Evolutionary conservation across 2,888 invertebrate genomes (phyloP), one percentile per base, ranked within the genome.

Genomic region (Meta bourneti): DNA sequence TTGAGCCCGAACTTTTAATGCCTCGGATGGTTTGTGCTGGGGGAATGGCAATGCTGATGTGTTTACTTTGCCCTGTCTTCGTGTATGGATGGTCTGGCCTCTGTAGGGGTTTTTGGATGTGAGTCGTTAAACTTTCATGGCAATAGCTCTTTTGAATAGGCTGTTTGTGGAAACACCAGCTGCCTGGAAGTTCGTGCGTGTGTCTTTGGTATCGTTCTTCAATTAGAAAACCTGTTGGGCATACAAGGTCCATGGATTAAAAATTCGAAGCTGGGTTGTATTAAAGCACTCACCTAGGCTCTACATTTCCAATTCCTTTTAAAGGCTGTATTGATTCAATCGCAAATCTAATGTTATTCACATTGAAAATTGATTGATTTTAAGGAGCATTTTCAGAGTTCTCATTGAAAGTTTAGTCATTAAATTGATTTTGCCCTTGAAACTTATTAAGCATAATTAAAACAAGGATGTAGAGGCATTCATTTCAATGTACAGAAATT

Each of bases 1-100:
- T 79, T 79, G 87, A 77, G 79, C 8, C 13, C 71, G 7, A 71
- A 71, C 79, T 86, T 78, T 87, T 87, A 78, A 80, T 79, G 79
- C 71, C 71, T 52, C 11, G 49, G 34, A 70, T 34, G 72, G 79
- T 87, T 87, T 87, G 79, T 79, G 77, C 71, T 61, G 70, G 78
- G 71, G 72, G 51, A 34, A 34, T 34, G 34, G 34, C 34, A 70
- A 78, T 70, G 70, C 72, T 71, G 6, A 51, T 79, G 79, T 87
- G 77, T 86, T 79, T 79, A 54, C 79, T 79, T 34, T 87, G 71
- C 54, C 48, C 72, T 70, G 79, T 80, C 80, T 78, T 78, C 69
- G 49, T 70, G 71, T 49, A 20, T 34, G 48, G 16, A 77, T 19
- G 75, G 84, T 74, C 54, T 85, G 13, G 34, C n/a, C 48, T 51